Conservation (phyloP, 2,797 vertebrate species). For the Pagetopsis macropterus region DNA sequence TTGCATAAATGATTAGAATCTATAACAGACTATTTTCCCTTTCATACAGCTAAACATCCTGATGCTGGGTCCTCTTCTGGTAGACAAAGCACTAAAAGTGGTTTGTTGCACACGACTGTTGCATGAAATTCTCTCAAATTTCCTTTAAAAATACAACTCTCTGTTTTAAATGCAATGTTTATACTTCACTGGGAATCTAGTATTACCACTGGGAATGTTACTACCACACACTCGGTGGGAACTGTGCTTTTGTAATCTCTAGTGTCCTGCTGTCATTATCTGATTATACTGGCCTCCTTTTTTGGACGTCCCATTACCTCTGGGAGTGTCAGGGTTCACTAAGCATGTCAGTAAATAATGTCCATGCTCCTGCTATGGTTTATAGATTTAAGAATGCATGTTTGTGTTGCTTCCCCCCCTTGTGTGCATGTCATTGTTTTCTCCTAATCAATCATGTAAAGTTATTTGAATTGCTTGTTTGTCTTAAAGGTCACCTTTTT, state of each 20-base stretch:
- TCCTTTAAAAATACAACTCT: conserved; percentile 7
- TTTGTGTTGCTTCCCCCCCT: conserved; percentile 9
- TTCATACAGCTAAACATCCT: conserved; percentile 19
- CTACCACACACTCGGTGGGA: conserved; percentile 32
- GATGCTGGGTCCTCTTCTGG: conserved; percentile 10
- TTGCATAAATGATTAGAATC: no score
- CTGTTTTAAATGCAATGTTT: conserved; percentile 11
- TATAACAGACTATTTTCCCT: not conserved
- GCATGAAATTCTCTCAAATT: conserved; percentile 18
- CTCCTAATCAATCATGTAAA: not conserved
- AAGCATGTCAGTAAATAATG: conserved; percentile 36
- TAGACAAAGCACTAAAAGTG: conserved; percentile 5
- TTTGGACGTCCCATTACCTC: conserved; percentile 21
- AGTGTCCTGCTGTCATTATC: conserved; percentile 28
- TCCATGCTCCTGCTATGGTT: conserved; percentile 5
- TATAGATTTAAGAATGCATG: not conserved
- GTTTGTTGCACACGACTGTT: conserved; percentile 5
- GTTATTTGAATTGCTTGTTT: not conserved
- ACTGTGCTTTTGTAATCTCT: conserved; percentile 31
- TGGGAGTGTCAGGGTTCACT: conserved; percentile 33
- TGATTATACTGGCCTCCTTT: conserved; percentile 24
- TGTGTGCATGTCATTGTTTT: not conserved
- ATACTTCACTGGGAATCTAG: conserved; percentile 8
- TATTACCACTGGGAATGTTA: conserved; percentile 11
- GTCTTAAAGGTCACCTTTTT: no score